Base-by-base conservation (phyloP, 2,797 vertebrate species). In the Stomatorhinus walkeri region DNA sequence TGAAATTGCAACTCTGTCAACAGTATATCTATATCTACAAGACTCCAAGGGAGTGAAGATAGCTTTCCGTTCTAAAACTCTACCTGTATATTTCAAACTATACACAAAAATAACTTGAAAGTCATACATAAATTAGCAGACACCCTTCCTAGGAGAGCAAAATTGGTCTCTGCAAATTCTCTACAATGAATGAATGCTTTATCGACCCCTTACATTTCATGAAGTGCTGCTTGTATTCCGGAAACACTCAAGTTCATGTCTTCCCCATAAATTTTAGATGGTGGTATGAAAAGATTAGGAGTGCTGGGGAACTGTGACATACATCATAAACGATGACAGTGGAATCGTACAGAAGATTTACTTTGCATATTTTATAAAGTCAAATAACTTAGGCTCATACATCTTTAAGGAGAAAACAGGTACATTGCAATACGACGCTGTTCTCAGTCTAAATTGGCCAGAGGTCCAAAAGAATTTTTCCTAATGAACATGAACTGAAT, bases 291-390 rank as follows among this genome's bases (percentile, higher is more conserved):
- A 7, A 79, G 36, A 79, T 3, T 36, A 79, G 68, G 32, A 76
- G 68, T 19, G 32, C 10, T 28, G 12, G 68, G 68, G 9, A 64
- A 64, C 59, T 1, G 59, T 64, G 19, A 43, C 14, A 43, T 40
- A 43, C 16, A 79, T 32, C 14, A 40, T 43, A 3, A n/a, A 79
- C 72, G 19, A 85, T 51, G 22, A 51, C 19, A 85, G 48, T 3
- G 43, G 48, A 28, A 85, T 52, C 2, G 22, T 85, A 51, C 46
- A 28, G 49, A 46, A 4, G 81, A 85, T 85, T 85, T 85, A 85
- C 83, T 85, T 84, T 24, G 46, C 48, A 85, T 85, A 85, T 51
- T 85, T 85, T 85, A 85, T 52, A 52, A 85, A 85, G 48, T 49
- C 83, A 51, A 49, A 52, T 85, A 85, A 85, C 43, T 85, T 85